These are phyloP conservation scores for Varanus salvator DNA, from an alignment of 2,113 vertebrate genomes.

Conservation along the genomic window DNA sequence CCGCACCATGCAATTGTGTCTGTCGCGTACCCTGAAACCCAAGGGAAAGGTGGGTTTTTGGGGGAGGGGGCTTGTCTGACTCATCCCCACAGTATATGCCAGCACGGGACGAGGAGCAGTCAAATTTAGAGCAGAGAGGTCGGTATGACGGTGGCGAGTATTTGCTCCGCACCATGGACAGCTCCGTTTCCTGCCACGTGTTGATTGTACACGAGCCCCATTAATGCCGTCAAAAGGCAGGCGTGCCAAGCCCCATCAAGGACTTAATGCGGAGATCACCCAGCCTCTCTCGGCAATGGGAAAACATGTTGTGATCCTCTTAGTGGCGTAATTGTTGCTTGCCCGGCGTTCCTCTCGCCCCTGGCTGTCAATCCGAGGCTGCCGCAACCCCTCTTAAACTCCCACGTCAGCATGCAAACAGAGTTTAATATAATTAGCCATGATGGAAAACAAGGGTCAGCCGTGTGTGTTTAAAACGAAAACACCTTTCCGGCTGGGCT, in stretches of 20 bases:
- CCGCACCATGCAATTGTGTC: not conserved
- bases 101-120: not conserved
- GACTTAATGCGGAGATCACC: not conserved
- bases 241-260: not conserved
- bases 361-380: slow-evolving; percentile 12
- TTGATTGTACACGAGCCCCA: not conserved
- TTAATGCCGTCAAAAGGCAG: slow-evolving; percentile 21
- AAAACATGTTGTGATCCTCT: slow-evolving; percentile 4
- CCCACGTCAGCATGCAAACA: slow-evolving; percentile 46
- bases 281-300: not conserved
- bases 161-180: not conserved
- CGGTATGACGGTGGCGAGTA: not conserved
- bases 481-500: not conserved
- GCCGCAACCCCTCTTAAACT: not conserved
- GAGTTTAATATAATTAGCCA: slow-evolving; percentile 46
- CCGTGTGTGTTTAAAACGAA: not conserved
- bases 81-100: not conserved
- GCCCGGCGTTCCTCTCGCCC: slow-evolving; percentile 27
- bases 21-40: not conserved
- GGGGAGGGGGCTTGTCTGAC: not conserved
- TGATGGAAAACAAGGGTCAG: slow-evolving; percentile 42
- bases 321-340: slow-evolving; percentile 32
- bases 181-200: rapidly evolving
- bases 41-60: not conserved
- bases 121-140: not conserved